These are phyloP conservation scores for Brachypalpus laphriformis DNA, from an alignment of 2,888 invertebrate genomes.

Conservation along the genomic window DNA sequence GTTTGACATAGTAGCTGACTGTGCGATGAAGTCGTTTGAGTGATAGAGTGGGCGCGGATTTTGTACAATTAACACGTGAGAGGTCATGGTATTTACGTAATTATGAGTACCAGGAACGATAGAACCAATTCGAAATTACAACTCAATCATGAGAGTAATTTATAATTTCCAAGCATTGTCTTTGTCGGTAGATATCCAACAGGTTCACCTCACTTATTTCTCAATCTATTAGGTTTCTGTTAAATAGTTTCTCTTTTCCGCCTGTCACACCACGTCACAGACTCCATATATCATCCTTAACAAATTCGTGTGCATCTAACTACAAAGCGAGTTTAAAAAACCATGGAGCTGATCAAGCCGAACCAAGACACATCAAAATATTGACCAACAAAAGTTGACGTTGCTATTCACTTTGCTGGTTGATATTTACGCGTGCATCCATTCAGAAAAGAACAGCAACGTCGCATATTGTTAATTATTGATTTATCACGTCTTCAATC, in stretches of 20 bases:
- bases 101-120: no score
- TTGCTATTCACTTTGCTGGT: conserved; percentile 34
- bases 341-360: conserved; percentile 34
- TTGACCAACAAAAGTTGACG: conserved; percentile 67
- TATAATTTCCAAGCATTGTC: no score
- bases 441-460: conserved; percentile 20
- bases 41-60: not conserved
- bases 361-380: conserved; percentile 57
- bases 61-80: not conserved
- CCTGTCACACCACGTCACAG: conserved; percentile 30
- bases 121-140: no score
- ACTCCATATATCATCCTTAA: conserved; percentile 44
- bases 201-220: not conserved
- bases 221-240: not conserved
- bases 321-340: not conserved
- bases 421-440: conserved; percentile 34
- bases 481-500: conserved; percentile 74
- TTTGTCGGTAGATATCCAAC: not conserved
- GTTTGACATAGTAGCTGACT: not conserved
- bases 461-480: conserved; percentile 73
- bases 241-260: conserved; percentile 6
- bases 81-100: no score
- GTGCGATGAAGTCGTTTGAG: conserved; percentile 3
- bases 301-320: conserved; percentile 8
- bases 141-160: no score